Evolutionary conservation across 2,888 invertebrate species (phyloP).

Genomic region (Acleris laterana): DNA sequence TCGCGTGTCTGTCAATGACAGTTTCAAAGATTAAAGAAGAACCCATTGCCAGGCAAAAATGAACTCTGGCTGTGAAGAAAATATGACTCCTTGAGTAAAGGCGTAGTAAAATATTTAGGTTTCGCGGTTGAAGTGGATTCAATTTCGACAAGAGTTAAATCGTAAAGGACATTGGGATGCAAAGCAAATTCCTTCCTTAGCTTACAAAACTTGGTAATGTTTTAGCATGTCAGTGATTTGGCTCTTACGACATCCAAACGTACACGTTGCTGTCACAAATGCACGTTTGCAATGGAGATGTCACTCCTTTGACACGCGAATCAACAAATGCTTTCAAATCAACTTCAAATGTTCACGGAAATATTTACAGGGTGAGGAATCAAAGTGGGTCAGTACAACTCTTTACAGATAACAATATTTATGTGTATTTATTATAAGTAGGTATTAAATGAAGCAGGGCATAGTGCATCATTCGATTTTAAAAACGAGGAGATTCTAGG

Average conservation of each 20-base stretch:
- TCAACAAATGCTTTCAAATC: constrained; percentile 14
- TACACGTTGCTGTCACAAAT: constrained; percentile 26
- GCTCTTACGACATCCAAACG: too few species aligned
- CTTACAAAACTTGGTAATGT: too few species aligned
- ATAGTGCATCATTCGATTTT: too few species aligned
- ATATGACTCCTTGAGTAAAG: not conserved
- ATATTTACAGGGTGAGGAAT: not conserved
- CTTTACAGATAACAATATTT: too few species aligned
- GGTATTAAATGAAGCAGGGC: too few species aligned
- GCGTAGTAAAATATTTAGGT: constrained; percentile 10
- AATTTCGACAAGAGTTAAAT: not conserved
- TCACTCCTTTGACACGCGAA: constrained; percentile 40
- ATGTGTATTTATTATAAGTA: too few species aligned
- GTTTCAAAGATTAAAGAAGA: constrained; percentile 38
- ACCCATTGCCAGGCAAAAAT: constrained; percentile 38
- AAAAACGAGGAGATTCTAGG: too few species aligned
- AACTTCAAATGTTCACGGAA: not conserved
- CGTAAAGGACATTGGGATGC: too few species aligned
- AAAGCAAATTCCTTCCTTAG: too few species aligned
- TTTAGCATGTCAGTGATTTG: too few species aligned
- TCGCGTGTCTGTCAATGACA: constrained; percentile 51
- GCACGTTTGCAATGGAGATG: constrained; percentile 33
- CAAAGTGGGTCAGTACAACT: too few species aligned
- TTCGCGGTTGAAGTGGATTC: constrained; percentile 28
- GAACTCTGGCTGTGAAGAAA: constrained; percentile 34